These are phyloP conservation scores for Drosophila cardini DNA, from an alignment of 1,140 invertebrate genomes.

Conservation along the genomic window DNA sequence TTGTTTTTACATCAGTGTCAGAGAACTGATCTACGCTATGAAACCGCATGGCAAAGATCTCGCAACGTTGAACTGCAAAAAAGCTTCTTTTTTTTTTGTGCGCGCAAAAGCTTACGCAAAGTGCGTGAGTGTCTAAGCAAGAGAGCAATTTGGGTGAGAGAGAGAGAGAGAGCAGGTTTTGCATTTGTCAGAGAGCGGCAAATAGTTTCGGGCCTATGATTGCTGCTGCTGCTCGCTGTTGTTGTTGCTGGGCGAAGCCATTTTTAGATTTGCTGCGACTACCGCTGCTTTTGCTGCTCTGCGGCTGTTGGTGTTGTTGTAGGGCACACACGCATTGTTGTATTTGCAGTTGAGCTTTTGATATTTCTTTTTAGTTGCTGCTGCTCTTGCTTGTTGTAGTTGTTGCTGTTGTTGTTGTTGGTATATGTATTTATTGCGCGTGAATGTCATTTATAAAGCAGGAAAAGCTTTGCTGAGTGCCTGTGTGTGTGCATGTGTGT, in stretches of 20 bases:
- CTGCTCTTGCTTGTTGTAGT: constrained; percentile 26
- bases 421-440: constrained; percentile 73
- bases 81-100: constrained; percentile 13
- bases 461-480: constrained; percentile 69
- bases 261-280: constrained; percentile 65
- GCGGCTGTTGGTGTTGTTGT: constrained; percentile 54
- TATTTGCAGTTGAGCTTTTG: constrained; percentile 77
- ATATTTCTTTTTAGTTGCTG: constrained; percentile 51
- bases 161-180: constrained; percentile 1
- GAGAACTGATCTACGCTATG: constrained; percentile 10
- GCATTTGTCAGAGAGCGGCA: constrained; percentile 12
- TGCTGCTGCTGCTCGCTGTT: neutral
- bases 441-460: constrained; percentile 78
- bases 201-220: constrained; percentile 14
- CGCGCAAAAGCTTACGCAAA: constrained; percentile 15
- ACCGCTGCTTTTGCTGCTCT: neutral
- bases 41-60: constrained; percentile 18
- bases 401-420: constrained; percentile 21
- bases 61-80: constrained; percentile 23
- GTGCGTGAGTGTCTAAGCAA: constrained; percentile 25
- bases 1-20: neutral
- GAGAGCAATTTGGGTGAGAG: neutral
- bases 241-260: constrained; percentile 44
- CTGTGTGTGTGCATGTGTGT: constrained; percentile 41
- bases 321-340: constrained; percentile 45